A percentile compares a stretch with the other conserved stretches of the same genome.
phyloP scores from a whole-genome alignment of 2,797 vertebrate species.

The Phrynocephalus guinanensis region DNA sequence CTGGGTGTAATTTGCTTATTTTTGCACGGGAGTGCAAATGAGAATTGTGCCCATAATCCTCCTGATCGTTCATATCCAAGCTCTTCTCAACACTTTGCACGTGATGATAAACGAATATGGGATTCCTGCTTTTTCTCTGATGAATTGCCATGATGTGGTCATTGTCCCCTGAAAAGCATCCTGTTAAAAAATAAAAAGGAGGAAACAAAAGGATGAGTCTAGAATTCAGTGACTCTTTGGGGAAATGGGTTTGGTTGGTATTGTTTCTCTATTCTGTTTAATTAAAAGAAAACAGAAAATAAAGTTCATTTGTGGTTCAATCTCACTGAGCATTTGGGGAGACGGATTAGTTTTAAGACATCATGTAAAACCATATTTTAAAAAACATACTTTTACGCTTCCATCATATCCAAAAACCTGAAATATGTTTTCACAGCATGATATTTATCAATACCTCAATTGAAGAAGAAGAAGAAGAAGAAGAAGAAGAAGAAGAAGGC shows the following conservation, averaged over 20 bases:
- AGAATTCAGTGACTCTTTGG: not conserved
- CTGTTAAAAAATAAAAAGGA: slow-evolving; percentile 64
- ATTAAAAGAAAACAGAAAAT: slow-evolving; percentile 17
- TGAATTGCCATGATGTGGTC: slow-evolving; percentile 76
- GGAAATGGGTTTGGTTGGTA: not conserved
- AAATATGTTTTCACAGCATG: slow-evolving; percentile 10
- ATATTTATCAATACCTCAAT: not conserved
- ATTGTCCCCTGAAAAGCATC: slow-evolving; percentile 78
- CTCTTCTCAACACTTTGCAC: slow-evolving; percentile 79
- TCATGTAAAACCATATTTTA: slow-evolving; percentile 21
- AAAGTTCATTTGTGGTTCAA: slow-evolving; percentile 27
- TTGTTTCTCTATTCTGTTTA: not conserved
- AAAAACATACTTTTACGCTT: slow-evolving; percentile 5
- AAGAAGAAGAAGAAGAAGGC: too few species aligned
- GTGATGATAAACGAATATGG: slow-evolving; percentile 77
- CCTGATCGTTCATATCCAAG: slow-evolving; percentile 74
- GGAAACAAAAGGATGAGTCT: not conserved
- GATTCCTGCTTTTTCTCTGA: slow-evolving; percentile 75
- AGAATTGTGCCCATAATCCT: slow-evolving; percentile 72
- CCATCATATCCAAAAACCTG: not conserved
- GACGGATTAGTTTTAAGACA: slow-evolving; percentile 23
- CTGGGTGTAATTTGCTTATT: slow-evolving; percentile 72
- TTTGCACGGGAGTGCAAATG: slow-evolving; percentile 65
- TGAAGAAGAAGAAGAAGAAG: too few species aligned
- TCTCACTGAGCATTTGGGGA: not conserved